phyloP scores from a whole-genome alignment of 2,888 invertebrate genomes.

The Hypena proboscidalis region DNA sequence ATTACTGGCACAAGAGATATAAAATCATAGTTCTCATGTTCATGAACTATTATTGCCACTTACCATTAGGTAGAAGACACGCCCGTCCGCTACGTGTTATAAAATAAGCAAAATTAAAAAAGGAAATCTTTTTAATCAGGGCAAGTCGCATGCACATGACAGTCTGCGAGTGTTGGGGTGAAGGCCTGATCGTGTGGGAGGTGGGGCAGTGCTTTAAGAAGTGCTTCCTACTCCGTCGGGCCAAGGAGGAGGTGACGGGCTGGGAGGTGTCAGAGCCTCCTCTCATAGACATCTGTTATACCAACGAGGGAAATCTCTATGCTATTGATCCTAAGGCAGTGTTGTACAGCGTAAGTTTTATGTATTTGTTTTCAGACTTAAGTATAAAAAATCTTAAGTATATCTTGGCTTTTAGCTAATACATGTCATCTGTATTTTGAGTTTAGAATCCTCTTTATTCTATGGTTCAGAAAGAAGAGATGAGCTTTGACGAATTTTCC shows the following conservation, averaged over 20 bases:
- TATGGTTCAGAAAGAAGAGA: too few relatives aligned
- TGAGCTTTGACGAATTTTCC: neutral
- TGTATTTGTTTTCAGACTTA: too few relatives aligned
- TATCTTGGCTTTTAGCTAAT: too few relatives aligned
- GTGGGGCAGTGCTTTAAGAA: constrained; percentile 74
- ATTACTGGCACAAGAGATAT: too few relatives aligned
- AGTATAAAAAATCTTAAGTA: too few relatives aligned
- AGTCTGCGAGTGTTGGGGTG: constrained; percentile 74
- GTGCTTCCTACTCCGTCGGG: constrained; percentile 65
- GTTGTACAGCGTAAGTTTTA: constrained; percentile 67
- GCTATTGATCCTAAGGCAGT: constrained; percentile 64
- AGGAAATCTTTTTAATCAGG: constrained; percentile 44
- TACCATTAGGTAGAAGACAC: too few relatives aligned
- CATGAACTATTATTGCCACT: too few relatives aligned
- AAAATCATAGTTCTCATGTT: too few relatives aligned
- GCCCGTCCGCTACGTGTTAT: too few relatives aligned
- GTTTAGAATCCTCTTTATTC: neutral
- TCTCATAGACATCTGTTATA: constrained; percentile 68
- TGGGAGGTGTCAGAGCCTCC: constrained; percentile 64
- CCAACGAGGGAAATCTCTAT: constrained; percentile 70
- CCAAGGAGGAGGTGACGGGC: constrained; percentile 55
- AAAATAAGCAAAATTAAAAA: too few relatives aligned
- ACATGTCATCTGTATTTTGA: neutral
- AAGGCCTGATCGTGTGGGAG: constrained; percentile 76
- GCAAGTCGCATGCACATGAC: constrained; percentile 71